Evolutionary conservation across 1,140 invertebrate species (phyloP), one percentile per base, ranked within the genome.

Genomic region (Camponotus vicinus): DNA sequence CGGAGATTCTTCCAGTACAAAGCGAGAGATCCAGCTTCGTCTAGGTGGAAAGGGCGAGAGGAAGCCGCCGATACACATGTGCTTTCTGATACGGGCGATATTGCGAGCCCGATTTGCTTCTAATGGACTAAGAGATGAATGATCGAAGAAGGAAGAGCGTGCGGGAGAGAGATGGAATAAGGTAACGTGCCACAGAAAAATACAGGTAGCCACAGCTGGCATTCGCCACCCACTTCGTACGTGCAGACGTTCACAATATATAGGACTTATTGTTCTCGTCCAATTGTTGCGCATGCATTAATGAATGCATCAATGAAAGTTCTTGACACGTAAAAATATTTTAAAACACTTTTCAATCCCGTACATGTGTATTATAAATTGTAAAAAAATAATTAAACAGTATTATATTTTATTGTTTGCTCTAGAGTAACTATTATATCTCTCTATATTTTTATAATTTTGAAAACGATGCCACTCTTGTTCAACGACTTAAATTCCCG

Each of bases 121-220:
- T 90, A 90, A 90, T 90, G 88, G 89, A 90, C 87, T 90, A 82
- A 32, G 71, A 90, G 89, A 90, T 90, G 86, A 76, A 90, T 90
- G 89, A 86, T 90, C 88, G 77, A 52, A 70, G 49, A 21, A 64
- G 66, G 34, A 84, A 63, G 79, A 85, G 45, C 42, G 71, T 21
- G 49, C 70, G 37, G 42, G 59, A 64, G 70, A 75, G 71, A 70
- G 59, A 49, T 21, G 49, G 18, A 42, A 37, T 59, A 27, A n/a
- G 82, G 59, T 66, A 40, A 45, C 71, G 67, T 37, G 55, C 57
- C 59, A 49, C 57, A 59, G 87, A 89, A 82, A 85, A 83, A 83
- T 83, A 82, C 49, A 70, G 67, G 32, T 67, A 73, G 59, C 34
- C 21, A 40, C 85, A 63, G 42, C 67, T 80, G 59, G 49, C 70